phyloP scores from a whole-genome alignment of 2,113 vertebrate species.

The Morone saxatilis region DNA sequence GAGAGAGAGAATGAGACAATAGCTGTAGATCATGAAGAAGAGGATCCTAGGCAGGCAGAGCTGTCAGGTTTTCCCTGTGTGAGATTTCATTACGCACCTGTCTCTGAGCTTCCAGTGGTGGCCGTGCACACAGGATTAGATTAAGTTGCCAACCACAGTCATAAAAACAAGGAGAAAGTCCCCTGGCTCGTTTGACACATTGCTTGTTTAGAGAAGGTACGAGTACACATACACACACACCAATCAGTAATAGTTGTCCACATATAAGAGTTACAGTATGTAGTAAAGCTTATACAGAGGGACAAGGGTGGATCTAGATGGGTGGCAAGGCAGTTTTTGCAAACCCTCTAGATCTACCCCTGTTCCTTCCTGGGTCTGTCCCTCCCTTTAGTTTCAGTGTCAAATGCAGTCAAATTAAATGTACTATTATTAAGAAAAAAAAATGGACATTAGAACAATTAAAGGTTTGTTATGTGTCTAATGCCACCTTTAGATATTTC shows the following conservation, averaged over 20 bases:
- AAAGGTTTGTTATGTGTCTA: too few species aligned
- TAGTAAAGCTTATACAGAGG: neutral
- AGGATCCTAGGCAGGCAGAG: slow-evolving; percentile 51
- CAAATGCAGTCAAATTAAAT: too few species aligned
- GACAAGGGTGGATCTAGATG: too few species aligned
- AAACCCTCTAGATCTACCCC: too few species aligned
- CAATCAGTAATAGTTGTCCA: slow-evolving; percentile 7
- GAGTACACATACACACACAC: neutral
- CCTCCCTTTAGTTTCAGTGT: too few species aligned
- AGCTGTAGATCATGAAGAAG: slow-evolving; percentile 46
- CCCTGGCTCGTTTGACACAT: slow-evolving; percentile 44
- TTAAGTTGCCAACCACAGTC: slow-evolving; percentile 61
- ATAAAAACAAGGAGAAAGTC: slow-evolving; percentile 57
- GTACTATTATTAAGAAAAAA: too few species aligned
- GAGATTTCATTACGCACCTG: slow-evolving; percentile 76
- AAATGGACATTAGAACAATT: too few species aligned
- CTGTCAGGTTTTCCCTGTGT: slow-evolving; percentile 64
- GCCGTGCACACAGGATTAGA: slow-evolving; percentile 68
- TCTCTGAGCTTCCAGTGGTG: slow-evolving; percentile 44
- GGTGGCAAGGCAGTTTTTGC: too few species aligned
- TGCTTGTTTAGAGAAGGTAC: slow-evolving; percentile 50
- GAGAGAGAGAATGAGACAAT: slow-evolving; percentile 27
- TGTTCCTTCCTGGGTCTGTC: too few species aligned
- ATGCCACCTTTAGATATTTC: too few species aligned
- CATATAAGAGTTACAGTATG: neutral